phyloP scores from a whole-genome alignment of 1,140 invertebrate species.

The Polypedilum vanderplanki region DNA sequence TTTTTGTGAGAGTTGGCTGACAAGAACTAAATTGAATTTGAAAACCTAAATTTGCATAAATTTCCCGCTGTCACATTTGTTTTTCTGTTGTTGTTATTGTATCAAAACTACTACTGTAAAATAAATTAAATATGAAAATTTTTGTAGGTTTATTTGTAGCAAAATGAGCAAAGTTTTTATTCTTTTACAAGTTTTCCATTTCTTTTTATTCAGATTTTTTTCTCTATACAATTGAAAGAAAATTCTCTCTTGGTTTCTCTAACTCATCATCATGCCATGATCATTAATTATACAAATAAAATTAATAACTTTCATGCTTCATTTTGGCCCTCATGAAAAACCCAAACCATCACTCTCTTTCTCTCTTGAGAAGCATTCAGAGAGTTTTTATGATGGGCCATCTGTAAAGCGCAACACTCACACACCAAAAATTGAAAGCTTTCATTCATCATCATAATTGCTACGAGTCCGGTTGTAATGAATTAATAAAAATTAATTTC shows the following conservation, averaged over 20 bases:
- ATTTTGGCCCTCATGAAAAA: not conserved
- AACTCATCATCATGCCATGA: not conserved
- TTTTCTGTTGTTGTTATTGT: too few relatives aligned
- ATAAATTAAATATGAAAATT: not conserved
- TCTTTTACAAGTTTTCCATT: not conserved
- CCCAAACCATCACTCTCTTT: not conserved
- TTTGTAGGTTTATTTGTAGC: not conserved
- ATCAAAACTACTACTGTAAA: not conserved
- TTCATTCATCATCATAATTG: slow-evolving; percentile 18
- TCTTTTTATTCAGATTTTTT: not conserved
- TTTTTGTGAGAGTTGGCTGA: slow-evolving; percentile 45
- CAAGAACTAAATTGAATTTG: not conserved
- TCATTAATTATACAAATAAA: slow-evolving; percentile 20
- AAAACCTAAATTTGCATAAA: not conserved
- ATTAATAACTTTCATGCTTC: slow-evolving; percentile 10
- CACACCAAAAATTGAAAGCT: slow-evolving; percentile 17
- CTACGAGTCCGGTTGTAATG: not conserved
- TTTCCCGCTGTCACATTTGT: not conserved
- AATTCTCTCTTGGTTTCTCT: not conserved
- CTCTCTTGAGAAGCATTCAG: not conserved
- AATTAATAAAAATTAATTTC: not conserved
- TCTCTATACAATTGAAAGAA: slow-evolving; percentile 1
- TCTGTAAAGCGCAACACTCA: not conserved
- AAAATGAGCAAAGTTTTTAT: not conserved
- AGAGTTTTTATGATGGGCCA: not conserved